Conservation (phyloP, 2,888 invertebrate species). For the Spialia ferax region DNA sequence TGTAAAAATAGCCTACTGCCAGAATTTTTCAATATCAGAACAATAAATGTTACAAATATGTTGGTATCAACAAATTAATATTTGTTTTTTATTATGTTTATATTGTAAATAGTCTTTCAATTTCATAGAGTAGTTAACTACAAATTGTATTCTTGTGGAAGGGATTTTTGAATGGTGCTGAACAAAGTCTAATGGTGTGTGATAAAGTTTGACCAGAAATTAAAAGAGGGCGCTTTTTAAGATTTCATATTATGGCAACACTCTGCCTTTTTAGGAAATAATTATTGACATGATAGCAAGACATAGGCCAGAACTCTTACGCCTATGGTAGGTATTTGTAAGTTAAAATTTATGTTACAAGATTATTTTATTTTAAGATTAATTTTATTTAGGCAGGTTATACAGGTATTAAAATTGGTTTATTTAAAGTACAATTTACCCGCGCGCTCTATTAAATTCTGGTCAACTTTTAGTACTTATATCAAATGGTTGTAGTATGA, state of each 20-base stretch:
- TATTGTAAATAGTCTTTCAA: background rate
- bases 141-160: background rate
- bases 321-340: too few relatives aligned
- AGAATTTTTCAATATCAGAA: too few relatives aligned
- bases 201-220: background rate
- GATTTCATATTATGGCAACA: background rate
- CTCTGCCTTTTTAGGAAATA: background rate
- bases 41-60: too few relatives aligned
- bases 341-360: too few relatives aligned
- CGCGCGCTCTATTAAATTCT: background rate
- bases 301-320: background rate
- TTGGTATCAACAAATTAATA: background rate
- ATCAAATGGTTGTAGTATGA: constrained; percentile 76
- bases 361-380: too few relatives aligned
- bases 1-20: too few relatives aligned
- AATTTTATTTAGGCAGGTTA: too few relatives aligned
- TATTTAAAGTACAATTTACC: background rate
- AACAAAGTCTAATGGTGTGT: background rate
- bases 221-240: background rate
- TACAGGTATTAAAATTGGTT: background rate
- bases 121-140: background rate
- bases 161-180: background rate
- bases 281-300: background rate
- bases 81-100: background rate
- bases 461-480: background rate